Evolutionary conservation across 2,888 invertebrate genomes (phyloP), one percentile per base, ranked within the genome.

Genomic region (Eristalinus aeneus): DNA sequence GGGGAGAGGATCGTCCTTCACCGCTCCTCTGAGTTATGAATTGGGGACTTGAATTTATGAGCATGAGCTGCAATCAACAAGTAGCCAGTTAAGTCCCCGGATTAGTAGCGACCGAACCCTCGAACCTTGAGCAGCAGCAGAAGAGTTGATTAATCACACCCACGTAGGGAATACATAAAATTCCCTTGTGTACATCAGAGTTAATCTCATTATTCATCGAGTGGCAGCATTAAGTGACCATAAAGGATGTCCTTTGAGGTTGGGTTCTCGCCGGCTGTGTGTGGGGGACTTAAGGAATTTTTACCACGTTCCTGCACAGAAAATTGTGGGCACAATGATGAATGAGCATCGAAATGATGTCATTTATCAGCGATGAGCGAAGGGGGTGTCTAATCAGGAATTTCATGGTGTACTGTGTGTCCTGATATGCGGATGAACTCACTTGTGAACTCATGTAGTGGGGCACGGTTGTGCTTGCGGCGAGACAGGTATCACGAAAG

Each of bases 11-110:
- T n/a, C n/a, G n/a, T 1, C n/a, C 8, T 46, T 46, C 56, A 9
- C 56, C 22, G 23, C 23, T 2, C 56, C 20, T n/a, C 61, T 80
- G 74, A 80, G 54, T 80, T 80, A 80, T 80, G 68, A 68, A 80
- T 74, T 63, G 64, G 16, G 27, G 68, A 20, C 74, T 63, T 27
- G 39, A 63, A 80, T 74, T 74, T 74, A 74, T 80, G 61, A 74
- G 74, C 61, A 61, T 61, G 68, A 36, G 36, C 34, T 39, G 12
- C 46, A 22, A 32, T 78, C 77, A 78, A 78, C 78, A 78, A 64
- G 78, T 72, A 53, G 58, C 9, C 31, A 20, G 61, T 61, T 31
- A 53, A 73, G 63, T 16, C 46, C 16, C 1, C 16, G 46, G 46
- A 46, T 46, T 46, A 46, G 46, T 16, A 46, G 46, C 16, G 36